Percentiles rank a stretch among this genome's conserved stretches.
Conservation (phyloP, 2,888 invertebrate genomes). For the Leucozona laternaria region DNA sequence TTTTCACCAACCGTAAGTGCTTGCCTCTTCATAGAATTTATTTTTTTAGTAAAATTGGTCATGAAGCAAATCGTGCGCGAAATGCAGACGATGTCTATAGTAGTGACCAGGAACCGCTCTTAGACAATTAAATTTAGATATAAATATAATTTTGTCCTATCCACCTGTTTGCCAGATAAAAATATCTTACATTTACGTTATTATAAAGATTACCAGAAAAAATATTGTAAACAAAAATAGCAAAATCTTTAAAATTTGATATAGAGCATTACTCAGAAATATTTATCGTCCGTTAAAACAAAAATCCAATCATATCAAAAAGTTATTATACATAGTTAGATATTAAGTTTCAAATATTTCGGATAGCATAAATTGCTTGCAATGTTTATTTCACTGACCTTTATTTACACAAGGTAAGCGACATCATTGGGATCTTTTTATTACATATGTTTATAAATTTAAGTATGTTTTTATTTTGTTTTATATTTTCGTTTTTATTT, state of each 20-base stretch:
- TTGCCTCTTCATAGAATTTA: conserved; percentile 70
- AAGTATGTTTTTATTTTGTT: conserved; percentile 11
- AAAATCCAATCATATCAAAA: conserved; percentile 65
- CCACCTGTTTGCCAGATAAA: conserved; percentile 50
- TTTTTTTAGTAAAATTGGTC: conserved; percentile 71
- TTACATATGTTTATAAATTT: conserved; percentile 16
- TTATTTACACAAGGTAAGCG: conserved; percentile 37
- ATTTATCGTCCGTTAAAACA: conserved; percentile 61
- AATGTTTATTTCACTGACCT: conserved; percentile 34
- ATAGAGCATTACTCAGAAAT: conserved; percentile 31
- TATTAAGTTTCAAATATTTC: conserved; percentile 43
- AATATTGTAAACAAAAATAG: conserved; percentile 51
- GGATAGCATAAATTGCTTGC: conserved; percentile 13
- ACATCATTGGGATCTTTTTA: conserved; percentile 40
- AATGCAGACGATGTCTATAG: conserved; percentile 76
- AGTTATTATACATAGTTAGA: conserved; percentile 32
- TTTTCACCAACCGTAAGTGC: conserved; percentile 58
- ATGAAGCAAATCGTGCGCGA: conserved; percentile 60
- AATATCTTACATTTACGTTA: conserved; percentile 5
- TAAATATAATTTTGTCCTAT: conserved; percentile 38
- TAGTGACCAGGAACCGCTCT: conserved; percentile 79
- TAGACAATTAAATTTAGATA: conserved; percentile 76
- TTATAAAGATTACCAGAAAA: conserved; percentile 24
- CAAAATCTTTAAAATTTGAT: conserved; percentile 23
- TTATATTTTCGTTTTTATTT: background rate